Percentiles rank a stretch among this genome's conserved stretches.
phyloP scores from a whole-genome alignment of 1,140 invertebrate genomes.

The Tetraneura akinire region DNA sequence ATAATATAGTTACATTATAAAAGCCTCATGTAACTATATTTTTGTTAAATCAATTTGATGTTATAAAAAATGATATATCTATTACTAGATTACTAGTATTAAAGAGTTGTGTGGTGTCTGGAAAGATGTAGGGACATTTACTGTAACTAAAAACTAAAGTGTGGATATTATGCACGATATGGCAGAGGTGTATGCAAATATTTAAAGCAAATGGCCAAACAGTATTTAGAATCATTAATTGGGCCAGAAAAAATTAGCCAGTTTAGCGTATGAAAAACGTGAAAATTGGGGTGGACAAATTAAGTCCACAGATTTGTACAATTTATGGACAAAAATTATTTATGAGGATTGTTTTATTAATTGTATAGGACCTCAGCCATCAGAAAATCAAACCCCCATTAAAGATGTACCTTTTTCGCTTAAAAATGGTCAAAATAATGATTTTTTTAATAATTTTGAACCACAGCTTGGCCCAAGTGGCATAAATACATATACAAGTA shows the following conservation, averaged over 20 bases:
- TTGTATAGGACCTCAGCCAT: neutral
- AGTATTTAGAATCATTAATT: slow-evolving; percentile 10
- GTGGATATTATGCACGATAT: no score
- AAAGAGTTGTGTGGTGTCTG: no score
- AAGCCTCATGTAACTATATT: no score
- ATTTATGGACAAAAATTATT: neutral
- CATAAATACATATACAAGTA: neutral
- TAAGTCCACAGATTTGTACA: slow-evolving; percentile 1
- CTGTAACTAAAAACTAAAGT: no score
- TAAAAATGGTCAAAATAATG: slow-evolving; percentile 4
- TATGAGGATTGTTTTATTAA: neutral
- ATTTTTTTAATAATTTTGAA: neutral
- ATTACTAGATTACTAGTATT: no score
- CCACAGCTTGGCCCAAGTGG: no score
- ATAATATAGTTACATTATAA: no score
- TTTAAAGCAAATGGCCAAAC: neutral
- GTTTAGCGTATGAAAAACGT: neutral
- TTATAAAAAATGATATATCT: no score
- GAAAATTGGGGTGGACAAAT: slow-evolving; percentile 7
- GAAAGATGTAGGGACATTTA: no score
- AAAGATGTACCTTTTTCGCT: neutral
- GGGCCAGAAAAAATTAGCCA: slow-evolving; percentile 14
- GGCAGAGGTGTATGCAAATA: no score
- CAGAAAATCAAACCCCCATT: no score
- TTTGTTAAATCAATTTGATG: no score